Percentiles rank a stretch among this genome's conserved stretches.
phyloP scores from a whole-genome alignment of 2,888 invertebrate genomes.

The Tiphia femorata region DNA sequence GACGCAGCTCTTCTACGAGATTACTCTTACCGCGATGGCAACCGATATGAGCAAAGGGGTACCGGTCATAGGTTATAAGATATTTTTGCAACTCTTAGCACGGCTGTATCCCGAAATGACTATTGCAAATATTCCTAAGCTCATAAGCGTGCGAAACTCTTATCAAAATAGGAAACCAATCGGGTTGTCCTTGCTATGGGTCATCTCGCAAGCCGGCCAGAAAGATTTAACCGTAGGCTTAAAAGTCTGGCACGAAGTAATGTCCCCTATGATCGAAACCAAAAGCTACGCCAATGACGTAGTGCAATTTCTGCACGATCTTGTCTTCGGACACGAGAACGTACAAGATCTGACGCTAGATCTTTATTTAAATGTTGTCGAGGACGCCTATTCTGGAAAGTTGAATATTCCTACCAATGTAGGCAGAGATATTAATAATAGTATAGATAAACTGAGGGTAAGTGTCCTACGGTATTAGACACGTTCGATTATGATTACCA shows the following conservation, averaged over 20 bases:
- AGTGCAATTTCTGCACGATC: slow-evolving; percentile 73
- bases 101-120: slow-evolving; percentile 77
- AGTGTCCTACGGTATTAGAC: slow-evolving; percentile 41
- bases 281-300: slow-evolving; percentile 79
- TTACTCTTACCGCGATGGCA: slow-evolving; percentile 78
- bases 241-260: slow-evolving; percentile 82
- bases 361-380: slow-evolving; percentile 74
- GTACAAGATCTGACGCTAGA: slow-evolving; percentile 70
- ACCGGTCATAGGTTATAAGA: slow-evolving; percentile 77
- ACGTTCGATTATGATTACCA: neutral
- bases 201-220: slow-evolving; percentile 80
- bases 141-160: slow-evolving; percentile 76
- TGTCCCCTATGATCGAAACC: slow-evolving; percentile 79
- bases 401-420: slow-evolving; percentile 72
- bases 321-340: slow-evolving; percentile 69
- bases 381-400: slow-evolving; percentile 73
- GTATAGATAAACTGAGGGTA: slow-evolving; percentile 74
- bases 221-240: slow-evolving; percentile 77
- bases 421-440: slow-evolving; percentile 71
- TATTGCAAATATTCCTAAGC: slow-evolving; percentile 74
- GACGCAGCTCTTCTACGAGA: slow-evolving; percentile 79
- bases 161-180: slow-evolving; percentile 83
- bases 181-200: slow-evolving; percentile 82
- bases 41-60: slow-evolving; percentile 80
- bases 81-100: slow-evolving; percentile 80